Evolutionary conservation across 2,113 vertebrate genomes (phyloP), one percentile per base, ranked within the genome.

Genomic region (Pelvicachromis taeniatus): DNA sequence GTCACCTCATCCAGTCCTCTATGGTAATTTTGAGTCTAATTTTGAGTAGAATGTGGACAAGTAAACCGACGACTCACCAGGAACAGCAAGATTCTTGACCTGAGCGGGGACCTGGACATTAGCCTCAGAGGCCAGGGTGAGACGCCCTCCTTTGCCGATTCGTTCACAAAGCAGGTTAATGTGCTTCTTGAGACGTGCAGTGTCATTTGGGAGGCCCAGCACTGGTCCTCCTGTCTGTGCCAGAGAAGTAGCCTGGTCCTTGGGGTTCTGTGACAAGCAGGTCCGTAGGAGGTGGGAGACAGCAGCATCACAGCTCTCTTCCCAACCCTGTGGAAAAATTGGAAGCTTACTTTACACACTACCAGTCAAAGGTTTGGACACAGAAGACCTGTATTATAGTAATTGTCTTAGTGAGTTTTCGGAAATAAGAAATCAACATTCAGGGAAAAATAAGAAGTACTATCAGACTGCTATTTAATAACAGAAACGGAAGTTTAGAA

Each of bases 301-400:
- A 0, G 98, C 97, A 1, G 97, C 97, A 73, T 99, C 98, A 78
- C 98, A 98, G 7, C 96, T 96, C 95, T 99, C 99, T 95, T 99
- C 99, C 99, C 99, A 99, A 21, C 98, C 99, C 99, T 99, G 87
- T 50, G 78, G 68, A 85, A 33, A 83, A 6, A 82, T 4, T 55
- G 29, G 35, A 81, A 6, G 16, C 45, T 75, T 75, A 8, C 10
- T 10, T 50, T 3, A 75, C 50, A 4, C 10, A 63, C 17, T 63
- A 38, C 59, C 2, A 38, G 33, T 63, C 0, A 14, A 56, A 56
- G 8, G 54, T 56, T 56, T 56, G 54, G n/a, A 2, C 35, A 42
- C 35, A 23, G 14, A 26, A 26, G 40, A 5, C 13, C 13, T 45
- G 3, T 3, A 65, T 40, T 68, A 68, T 14, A 70, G 21, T 70